Conservation (phyloP, 2,797 vertebrate genomes). For the Eidolon dupreanum region DNA sequence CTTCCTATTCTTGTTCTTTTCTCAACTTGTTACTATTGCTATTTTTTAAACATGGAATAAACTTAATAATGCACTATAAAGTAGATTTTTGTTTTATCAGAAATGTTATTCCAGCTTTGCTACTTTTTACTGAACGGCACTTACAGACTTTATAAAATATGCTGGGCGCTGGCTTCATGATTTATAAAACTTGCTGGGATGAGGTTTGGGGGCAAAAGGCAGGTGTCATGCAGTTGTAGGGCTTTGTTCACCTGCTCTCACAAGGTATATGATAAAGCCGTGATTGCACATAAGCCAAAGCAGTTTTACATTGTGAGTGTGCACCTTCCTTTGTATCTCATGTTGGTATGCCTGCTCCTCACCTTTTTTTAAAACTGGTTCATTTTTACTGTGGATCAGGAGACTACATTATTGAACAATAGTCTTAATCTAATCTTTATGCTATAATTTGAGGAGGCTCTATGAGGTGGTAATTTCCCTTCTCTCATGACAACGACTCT, state of each 20-base stretch:
- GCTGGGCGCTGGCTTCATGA: background rate
- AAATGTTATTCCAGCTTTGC: background rate
- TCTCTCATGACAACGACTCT: conserved; percentile 33
- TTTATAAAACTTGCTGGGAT: conserved; percentile 1
- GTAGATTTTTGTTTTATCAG: background rate
- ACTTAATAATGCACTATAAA: conserved; percentile 12
- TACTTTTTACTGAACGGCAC: conserved; percentile 32
- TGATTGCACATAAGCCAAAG: background rate
- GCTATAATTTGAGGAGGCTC: conserved; percentile 47
- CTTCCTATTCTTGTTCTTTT: background rate
- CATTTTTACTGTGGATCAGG: conserved; percentile 40
- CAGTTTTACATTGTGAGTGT: background rate
- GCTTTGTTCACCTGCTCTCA: conserved; percentile 9
- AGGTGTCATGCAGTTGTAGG: conserved; percentile 42
- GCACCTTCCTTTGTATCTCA: background rate
- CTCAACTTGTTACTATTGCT: background rate
- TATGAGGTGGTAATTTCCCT: conserved; percentile 40
- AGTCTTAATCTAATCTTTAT: conserved; percentile 65
- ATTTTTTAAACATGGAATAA: background rate
- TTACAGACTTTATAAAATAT: conserved; percentile 65
- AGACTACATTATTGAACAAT: conserved; percentile 31
- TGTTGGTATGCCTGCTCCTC: background rate
- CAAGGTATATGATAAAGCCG: background rate
- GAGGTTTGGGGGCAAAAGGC: background rate
- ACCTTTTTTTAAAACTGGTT: background rate